Conservation (phyloP, 2,113 vertebrate genomes). For the Engystomops pustulosus region DNA sequence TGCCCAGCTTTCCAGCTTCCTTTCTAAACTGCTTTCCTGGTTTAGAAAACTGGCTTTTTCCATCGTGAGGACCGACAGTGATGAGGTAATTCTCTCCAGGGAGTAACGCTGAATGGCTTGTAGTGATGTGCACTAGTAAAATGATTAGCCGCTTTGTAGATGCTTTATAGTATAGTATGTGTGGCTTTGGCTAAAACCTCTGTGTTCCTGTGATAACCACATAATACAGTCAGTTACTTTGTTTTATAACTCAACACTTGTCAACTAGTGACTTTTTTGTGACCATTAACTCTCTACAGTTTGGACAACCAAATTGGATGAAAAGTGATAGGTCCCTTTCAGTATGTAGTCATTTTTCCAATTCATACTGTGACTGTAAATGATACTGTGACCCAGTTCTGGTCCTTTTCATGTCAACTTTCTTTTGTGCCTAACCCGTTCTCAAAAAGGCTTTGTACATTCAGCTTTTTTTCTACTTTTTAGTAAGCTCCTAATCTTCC, state of each 20-base stretch:
- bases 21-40: constrained; percentile 82
- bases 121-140: constrained; percentile 42
- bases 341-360: not conserved
- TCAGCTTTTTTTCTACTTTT: not conserved
- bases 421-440: not conserved
- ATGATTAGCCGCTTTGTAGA: constrained; percentile 58
- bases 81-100: constrained; percentile 76
- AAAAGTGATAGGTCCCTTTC: not conserved
- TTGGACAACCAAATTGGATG: not conserved
- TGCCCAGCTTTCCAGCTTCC: constrained; percentile 77
- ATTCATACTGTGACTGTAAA: not conserved
- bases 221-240: not conserved
- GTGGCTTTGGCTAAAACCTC: not conserved
- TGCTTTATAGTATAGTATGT: constrained; percentile 18
- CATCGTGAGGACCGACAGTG: constrained; percentile 70
- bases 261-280: not conserved
- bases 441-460: not conserved
- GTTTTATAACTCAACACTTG: not conserved
- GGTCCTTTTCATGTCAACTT: not conserved
- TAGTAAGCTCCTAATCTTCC: not conserved
- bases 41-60: constrained; percentile 79
- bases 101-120: constrained; percentile 12
- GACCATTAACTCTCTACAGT: not conserved
- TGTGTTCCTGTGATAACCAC: not conserved
- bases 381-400: constrained; percentile 2